phyloP scores from a whole-genome alignment of 2,113 vertebrate genomes.

The Tupaia tana region DNA sequence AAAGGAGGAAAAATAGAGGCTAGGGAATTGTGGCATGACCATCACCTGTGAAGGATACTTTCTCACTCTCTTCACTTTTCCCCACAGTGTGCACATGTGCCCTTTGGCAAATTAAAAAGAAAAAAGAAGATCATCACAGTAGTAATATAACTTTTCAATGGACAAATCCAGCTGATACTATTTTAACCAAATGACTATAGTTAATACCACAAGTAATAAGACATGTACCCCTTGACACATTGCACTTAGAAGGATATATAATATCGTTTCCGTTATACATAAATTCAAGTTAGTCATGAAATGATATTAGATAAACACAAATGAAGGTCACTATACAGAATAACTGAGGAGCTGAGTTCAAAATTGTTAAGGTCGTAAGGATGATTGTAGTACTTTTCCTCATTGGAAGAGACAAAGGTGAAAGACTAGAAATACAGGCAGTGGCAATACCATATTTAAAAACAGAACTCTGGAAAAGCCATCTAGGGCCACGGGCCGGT shows the following conservation, averaged over 20 bases:
- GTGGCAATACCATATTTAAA: neutral
- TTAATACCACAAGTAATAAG: neutral
- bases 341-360: neutral
- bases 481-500: too few relatives aligned
- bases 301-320: neutral
- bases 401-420: neutral
- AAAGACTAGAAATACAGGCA: neutral
- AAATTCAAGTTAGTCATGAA: neutral
- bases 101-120: too few relatives aligned
- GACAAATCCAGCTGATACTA: neutral
- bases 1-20: too few relatives aligned
- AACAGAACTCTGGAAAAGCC: too few relatives aligned
- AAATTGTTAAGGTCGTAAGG: neutral
- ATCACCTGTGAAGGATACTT: too few relatives aligned
- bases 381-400: neutral
- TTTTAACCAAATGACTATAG: neutral
- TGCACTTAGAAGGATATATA: neutral
- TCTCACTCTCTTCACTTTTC: too few relatives aligned
- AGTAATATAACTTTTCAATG: neutral
- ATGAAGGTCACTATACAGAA: neutral
- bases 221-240: neutral
- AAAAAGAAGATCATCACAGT: too few relatives aligned
- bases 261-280: neutral
- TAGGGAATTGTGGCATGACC: too few relatives aligned
- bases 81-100: too few relatives aligned